Evolutionary conservation across 2,888 invertebrate species (phyloP).

Genomic region (Latheticus oryzae): DNA sequence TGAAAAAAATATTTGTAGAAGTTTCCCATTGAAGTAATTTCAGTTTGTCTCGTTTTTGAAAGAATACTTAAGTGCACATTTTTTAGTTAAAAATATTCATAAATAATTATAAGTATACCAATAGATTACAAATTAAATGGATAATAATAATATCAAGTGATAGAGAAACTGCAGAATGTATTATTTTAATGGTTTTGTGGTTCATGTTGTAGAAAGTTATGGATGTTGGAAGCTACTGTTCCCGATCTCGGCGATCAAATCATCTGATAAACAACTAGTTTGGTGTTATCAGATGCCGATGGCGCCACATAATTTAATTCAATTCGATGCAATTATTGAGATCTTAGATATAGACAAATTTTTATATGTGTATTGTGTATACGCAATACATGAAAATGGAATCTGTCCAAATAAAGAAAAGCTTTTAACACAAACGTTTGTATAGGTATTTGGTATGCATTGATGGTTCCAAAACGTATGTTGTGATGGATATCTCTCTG

Average conservation of each 20-base stretch:
- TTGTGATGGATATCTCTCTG: conserved; percentile 52
- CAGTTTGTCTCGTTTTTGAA: too few species aligned
- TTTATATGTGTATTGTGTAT: conserved; percentile 37
- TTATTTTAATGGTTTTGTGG: too few species aligned
- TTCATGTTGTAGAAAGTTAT: too few species aligned
- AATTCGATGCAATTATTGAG: conserved; percentile 1
- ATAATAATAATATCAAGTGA: too few species aligned
- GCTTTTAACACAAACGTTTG: conserved; percentile 44
- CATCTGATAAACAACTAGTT: conserved; percentile 37
- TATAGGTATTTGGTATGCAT: conserved; percentile 54
- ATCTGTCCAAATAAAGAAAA: conserved; percentile 45
- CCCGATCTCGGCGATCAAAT: conserved; percentile 29
- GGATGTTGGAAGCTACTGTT: conserved; percentile 25
- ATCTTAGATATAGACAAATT: conserved; percentile 32
- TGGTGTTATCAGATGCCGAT: conserved; percentile 28
- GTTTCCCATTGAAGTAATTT: too few species aligned
- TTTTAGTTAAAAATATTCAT: too few species aligned
- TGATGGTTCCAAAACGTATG: conserved; percentile 48
- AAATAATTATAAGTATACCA: too few species aligned
- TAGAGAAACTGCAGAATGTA: too few species aligned
- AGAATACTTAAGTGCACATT: too few species aligned
- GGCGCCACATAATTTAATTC: conserved; percentile 42
- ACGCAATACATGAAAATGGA: conserved; percentile 33
- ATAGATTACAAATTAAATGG: too few species aligned
- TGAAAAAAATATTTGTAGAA: too few species aligned